Evolutionary conservation across 2,797 vertebrate species (phyloP).

Genomic region (Nyctibius grandis): DNA sequence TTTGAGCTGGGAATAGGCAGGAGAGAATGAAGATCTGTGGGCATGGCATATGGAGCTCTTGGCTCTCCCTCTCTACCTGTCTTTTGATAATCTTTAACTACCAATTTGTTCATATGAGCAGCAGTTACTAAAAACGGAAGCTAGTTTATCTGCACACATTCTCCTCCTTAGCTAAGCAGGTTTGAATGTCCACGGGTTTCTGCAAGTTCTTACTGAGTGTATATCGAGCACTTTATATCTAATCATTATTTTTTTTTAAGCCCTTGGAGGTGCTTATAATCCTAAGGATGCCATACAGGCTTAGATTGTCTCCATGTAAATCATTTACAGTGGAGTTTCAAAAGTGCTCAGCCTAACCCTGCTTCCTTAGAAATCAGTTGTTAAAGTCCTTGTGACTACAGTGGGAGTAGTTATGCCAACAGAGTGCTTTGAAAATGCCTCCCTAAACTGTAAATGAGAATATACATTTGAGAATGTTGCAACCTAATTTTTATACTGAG

Average conservation of each 20-base stretch:
- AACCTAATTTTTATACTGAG: slow-evolving; percentile 59
- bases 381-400: slow-evolving; percentile 30
- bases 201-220: not conserved
- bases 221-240: not conserved
- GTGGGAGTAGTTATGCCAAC: not conserved
- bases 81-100: not conserved
- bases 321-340: slow-evolving; percentile 27
- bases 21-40: not conserved
- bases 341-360: not conserved
- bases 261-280: slow-evolving; percentile 12
- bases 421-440: slow-evolving; percentile 42
- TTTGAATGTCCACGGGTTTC: not conserved
- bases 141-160: not conserved
- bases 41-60: not conserved
- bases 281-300: not conserved
- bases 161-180: not conserved
- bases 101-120: not conserved
- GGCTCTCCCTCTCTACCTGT: not conserved
- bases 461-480: slow-evolving; percentile 61
- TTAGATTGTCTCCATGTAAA: not conserved
- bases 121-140: not conserved
- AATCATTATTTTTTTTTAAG: not conserved
- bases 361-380: slow-evolving; percentile 43
- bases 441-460: slow-evolving; percentile 60
- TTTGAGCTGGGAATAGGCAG: not conserved